Percentiles rank a stretch among this genome's conserved stretches.
Conservation (phyloP, 2,797 vertebrate species). For the Lacerta viridis region DNA sequence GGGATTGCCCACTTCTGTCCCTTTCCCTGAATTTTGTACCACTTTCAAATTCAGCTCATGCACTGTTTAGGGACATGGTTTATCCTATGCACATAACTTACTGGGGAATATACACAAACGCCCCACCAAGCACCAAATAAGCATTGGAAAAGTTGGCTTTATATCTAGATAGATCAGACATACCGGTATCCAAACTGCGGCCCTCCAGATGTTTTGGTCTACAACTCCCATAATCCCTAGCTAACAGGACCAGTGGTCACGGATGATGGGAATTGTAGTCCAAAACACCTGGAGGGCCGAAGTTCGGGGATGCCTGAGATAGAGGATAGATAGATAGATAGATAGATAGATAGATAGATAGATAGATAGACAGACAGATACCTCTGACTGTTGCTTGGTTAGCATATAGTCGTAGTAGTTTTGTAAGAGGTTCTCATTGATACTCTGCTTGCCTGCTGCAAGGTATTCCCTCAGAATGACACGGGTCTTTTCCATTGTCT, state of each 20-base stretch:
- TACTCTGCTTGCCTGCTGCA: background rate
- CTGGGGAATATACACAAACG: background rate
- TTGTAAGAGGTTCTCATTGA: background rate
- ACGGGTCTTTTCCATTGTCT: constrained; percentile 51
- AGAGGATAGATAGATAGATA: too few relatives aligned
- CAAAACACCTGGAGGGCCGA: too few relatives aligned
- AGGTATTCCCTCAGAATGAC: constrained; percentile 55
- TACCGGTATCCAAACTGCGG: too few relatives aligned
- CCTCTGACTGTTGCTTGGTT: constrained; percentile 61
- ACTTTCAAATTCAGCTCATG: background rate
- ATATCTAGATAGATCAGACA: too few relatives aligned
- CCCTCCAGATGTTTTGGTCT: too few relatives aligned
- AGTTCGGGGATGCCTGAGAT: too few relatives aligned
- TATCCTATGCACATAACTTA: background rate
- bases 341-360: background rate
- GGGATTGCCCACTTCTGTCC: too few relatives aligned
- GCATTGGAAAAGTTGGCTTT: background rate
- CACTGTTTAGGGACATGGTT: background rate
- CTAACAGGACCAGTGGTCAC: too few relatives aligned
- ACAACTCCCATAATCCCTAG: too few relatives aligned
- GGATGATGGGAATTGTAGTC: too few relatives aligned
- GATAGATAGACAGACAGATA: background rate
- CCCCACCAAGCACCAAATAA: background rate
- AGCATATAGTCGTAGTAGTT: constrained; percentile 66
- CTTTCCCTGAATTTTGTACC: too few relatives aligned